Percentiles rank a stretch among this genome's conserved stretches.
These are phyloP conservation scores for Macrostomum lignano DNA, from an alignment of 1,140 invertebrate genomes.

Conservation along the genomic window DNA sequence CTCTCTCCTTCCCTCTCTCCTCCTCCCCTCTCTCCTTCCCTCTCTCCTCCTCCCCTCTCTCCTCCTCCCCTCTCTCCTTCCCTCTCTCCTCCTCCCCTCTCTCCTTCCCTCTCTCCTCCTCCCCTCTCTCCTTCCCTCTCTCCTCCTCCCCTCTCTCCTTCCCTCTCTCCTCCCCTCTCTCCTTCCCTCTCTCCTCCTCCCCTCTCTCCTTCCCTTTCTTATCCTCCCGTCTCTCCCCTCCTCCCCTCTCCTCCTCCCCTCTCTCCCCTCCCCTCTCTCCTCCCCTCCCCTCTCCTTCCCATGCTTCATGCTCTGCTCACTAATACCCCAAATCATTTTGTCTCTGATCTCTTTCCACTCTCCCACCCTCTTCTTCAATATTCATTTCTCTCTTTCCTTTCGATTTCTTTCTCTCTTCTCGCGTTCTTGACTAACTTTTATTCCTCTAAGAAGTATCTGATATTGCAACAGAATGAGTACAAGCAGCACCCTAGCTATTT, in stretches of 20 bases:
- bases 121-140: background rate
- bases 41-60: no score
- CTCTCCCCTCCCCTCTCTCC: no score
- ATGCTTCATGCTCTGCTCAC: background rate
- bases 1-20: background rate
- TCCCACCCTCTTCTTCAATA: background rate
- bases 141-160: background rate
- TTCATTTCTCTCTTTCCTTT: slow-evolving; percentile 1
- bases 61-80: background rate
- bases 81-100: background rate
- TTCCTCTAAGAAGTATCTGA: no score
- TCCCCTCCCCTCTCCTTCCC: slow-evolving; percentile 1
- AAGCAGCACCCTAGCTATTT: no score
- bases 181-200: background rate
- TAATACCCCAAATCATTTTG: background rate
- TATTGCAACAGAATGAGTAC: no score
- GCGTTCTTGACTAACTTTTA: background rate
- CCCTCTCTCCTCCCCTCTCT: background rate
- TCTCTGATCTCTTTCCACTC: background rate
- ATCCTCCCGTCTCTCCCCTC: background rate
- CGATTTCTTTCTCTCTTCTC: slow-evolving; percentile 1
- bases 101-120: background rate
- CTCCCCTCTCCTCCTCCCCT: no score
- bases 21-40: background rate
- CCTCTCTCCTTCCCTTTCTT: background rate